Evolutionary conservation across 2,113 vertebrate species (phyloP).

Genomic region (Toxotes chatareus): DNA sequence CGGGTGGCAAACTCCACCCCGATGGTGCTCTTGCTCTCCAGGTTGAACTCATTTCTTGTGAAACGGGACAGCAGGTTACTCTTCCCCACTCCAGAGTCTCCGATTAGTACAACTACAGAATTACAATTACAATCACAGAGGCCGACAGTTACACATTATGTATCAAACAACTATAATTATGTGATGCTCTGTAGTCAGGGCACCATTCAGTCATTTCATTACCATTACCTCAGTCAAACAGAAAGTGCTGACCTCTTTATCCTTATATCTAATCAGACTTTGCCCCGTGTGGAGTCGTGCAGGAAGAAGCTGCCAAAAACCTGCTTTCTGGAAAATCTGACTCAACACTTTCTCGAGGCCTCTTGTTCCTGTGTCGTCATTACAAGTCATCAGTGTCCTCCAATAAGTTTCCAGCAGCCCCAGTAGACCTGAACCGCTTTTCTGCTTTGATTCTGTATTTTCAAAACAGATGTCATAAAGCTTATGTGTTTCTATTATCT

Average conservation of each 20-base stretch:
- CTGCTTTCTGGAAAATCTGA: constrained; percentile 68
- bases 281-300: constrained; percentile 44
- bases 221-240: background rate
- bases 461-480: background rate
- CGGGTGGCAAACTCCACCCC: constrained; percentile 97
- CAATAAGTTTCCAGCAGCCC: background rate
- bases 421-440: background rate
- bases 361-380: constrained; percentile 43
- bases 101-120: constrained; percentile 95
- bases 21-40: constrained; percentile 99
- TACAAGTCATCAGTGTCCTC: constrained; percentile 29
- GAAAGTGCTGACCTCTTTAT: constrained; percentile 35
- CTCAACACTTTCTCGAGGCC: constrained; percentile 65
- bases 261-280: constrained; percentile 49
- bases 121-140: background rate
- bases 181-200: background rate
- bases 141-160: background rate
- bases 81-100: constrained; percentile 97
- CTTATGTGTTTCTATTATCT: background rate
- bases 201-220: background rate
- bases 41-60: constrained; percentile 97
- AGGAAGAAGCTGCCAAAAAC: constrained; percentile 62
- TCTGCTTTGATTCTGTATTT: background rate
- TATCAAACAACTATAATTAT: background rate
- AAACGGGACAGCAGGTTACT: constrained; percentile 97